Conservation (phyloP, 2,888 invertebrate genomes). For the Disparrhopalites patrizii region DNA sequence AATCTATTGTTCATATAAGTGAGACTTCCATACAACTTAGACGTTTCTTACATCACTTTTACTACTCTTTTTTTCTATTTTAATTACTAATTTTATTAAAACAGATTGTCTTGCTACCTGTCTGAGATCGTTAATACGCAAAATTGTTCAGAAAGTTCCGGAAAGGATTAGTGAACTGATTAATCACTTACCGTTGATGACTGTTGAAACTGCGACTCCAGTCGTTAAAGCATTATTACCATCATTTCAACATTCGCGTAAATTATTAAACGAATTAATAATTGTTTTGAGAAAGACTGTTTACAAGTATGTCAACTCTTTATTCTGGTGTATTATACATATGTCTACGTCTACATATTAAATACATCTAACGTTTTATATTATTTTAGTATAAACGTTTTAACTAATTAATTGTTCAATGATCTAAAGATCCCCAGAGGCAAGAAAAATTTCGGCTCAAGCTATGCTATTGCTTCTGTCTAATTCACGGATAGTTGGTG, state of each 20-base stretch:
- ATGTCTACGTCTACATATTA: background rate
- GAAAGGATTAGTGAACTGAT: slow-evolving; percentile 39
- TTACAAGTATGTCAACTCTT: slow-evolving; percentile 35
- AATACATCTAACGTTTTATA: no score
- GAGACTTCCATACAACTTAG: background rate
- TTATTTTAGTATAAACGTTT: no score
- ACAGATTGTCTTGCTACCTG: slow-evolving; percentile 38
- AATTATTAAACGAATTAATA: slow-evolving; percentile 36
- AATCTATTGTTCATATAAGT: slow-evolving; percentile 38
- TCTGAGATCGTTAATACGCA: slow-evolving; percentile 28
- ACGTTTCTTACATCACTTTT: background rate
- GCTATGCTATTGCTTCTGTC: slow-evolving; percentile 40
- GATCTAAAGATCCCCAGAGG: slow-evolving; percentile 36
- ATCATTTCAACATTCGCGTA: slow-evolving; percentile 39
- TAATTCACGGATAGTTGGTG: slow-evolving; percentile 38
- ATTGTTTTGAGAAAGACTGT: slow-evolving; percentile 42
- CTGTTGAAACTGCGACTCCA: slow-evolving; percentile 35
- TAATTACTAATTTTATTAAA: background rate
- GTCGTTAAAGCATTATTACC: slow-evolving; percentile 39
- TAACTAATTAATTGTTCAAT: background rate
- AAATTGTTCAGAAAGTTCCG: slow-evolving; percentile 31
- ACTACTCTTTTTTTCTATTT: background rate
- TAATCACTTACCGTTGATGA: slow-evolving; percentile 40
- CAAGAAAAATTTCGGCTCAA: slow-evolving; percentile 35
- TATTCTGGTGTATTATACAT: background rate